A percentile compares a stretch with the other conserved stretches of the same genome.
phyloP scores from a whole-genome alignment of 2,888 invertebrate genomes.

The Calliopum simillimum region DNA sequence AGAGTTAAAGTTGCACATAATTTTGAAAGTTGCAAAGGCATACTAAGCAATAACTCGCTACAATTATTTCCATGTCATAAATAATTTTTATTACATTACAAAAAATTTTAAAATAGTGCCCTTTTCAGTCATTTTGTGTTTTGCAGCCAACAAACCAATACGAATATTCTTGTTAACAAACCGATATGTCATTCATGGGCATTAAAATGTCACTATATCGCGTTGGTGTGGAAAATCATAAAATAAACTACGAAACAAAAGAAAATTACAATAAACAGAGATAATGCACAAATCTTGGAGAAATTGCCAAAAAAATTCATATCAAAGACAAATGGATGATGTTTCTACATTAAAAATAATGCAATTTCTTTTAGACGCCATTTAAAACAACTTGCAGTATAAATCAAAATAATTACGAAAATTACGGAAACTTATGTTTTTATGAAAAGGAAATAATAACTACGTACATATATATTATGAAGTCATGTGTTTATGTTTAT shows the following conservation, averaged over 20 bases:
- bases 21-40: no score
- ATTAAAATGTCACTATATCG: conserved; percentile 35
- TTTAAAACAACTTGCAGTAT: conserved; percentile 12
- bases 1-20: no score
- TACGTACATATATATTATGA: neutral
- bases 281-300: neutral
- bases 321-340: conserved; percentile 1
- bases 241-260: conserved; percentile 10
- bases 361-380: conserved; percentile 21
- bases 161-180: conserved; percentile 10
- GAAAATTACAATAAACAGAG: neutral
- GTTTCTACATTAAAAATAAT: neutral
- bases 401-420: conserved; percentile 39
- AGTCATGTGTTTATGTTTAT: no score
- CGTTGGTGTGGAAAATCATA: conserved; percentile 32
- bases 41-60: neutral
- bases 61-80: conserved; percentile 19
- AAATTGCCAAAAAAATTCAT: neutral
- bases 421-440: conserved; percentile 12
- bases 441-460: neutral
- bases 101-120: no score
- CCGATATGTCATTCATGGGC: conserved; percentile 32
- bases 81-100: conserved; percentile 13
- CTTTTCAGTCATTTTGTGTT: neutral
- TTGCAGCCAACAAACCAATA: neutral